phyloP scores from a whole-genome alignment of 2,888 invertebrate species.

The Sesia apiformis region DNA sequence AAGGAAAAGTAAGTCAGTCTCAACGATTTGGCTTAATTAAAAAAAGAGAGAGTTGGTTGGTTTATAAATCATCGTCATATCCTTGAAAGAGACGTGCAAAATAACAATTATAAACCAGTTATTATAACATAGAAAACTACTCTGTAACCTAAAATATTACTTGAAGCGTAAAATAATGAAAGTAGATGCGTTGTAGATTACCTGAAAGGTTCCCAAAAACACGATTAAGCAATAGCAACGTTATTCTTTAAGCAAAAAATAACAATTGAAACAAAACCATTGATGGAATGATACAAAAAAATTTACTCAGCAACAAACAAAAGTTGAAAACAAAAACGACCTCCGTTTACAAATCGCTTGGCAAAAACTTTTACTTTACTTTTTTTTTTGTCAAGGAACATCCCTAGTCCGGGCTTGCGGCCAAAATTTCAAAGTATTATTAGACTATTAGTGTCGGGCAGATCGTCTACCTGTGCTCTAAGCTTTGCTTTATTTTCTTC shows the following conservation, averaged over 20 bases:
- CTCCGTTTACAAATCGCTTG: conserved; percentile 8
- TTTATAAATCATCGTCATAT: conserved; percentile 8
- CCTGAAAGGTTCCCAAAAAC: neutral
- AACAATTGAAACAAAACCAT: no score
- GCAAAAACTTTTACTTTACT: neutral
- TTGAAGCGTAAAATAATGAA: neutral
- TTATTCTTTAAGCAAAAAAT: neutral
- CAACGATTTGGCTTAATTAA: neutral
- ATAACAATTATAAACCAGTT: conserved; percentile 4
- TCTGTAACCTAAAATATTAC: neutral
- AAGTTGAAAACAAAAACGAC: conserved; percentile 8
- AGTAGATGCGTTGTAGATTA: neutral
- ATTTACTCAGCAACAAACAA: neutral
- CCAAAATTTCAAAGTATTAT: conserved; percentile 60
- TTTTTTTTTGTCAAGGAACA: conserved; percentile 11
- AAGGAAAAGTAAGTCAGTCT: no score
- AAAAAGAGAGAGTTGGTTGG: conserved; percentile 3
- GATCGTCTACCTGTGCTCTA: conserved; percentile 48
- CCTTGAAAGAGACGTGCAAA: conserved; percentile 4
- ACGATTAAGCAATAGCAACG: neutral
- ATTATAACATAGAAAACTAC: neutral
- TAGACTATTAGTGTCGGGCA: conserved; percentile 52
- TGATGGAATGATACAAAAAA: neutral
- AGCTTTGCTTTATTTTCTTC: conserved; percentile 20
- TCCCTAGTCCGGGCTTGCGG: conserved; percentile 45